phyloP scores from a whole-genome alignment of 2,888 invertebrate genomes.

The Heliconius erato region DNA sequence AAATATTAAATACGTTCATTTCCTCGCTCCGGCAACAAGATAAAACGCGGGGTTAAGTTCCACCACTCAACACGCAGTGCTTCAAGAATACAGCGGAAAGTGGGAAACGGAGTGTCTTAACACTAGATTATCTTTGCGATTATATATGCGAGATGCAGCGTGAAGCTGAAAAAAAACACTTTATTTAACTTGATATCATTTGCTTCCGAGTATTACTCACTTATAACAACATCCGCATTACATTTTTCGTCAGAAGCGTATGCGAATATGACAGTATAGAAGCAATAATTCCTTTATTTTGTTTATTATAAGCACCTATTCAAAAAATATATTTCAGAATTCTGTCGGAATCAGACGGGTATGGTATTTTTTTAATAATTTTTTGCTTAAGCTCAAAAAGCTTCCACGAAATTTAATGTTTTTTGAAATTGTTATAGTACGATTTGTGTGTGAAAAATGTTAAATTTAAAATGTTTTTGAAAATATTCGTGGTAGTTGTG shows the following conservation, averaged over 20 bases:
- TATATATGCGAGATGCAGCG: too few species aligned
- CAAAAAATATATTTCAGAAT: neutral
- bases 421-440: neutral
- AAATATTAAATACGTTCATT: too few species aligned
- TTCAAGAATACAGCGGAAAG: too few species aligned
- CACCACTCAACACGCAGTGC: too few species aligned
- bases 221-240: conserved; percentile 25
- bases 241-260: conserved; percentile 41
- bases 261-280: conserved; percentile 28
- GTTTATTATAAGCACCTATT: conserved; percentile 2
- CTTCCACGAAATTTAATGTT: neutral
- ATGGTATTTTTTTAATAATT: neutral
- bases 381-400: neutral
- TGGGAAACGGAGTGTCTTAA: too few species aligned
- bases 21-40: too few species aligned
- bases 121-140: too few species aligned
- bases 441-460: too few species aligned
- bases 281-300: conserved; percentile 34
- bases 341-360: neutral
- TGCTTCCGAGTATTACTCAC: neutral
- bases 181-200: neutral
- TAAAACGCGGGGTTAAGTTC: too few species aligned
- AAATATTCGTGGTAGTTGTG: neutral
- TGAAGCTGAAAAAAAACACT: too few species aligned
- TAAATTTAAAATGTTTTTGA: too few species aligned